These are phyloP conservation scores for Drosophila nannoptera DNA, from an alignment of 1,140 invertebrate genomes.

Conservation along the genomic window DNA sequence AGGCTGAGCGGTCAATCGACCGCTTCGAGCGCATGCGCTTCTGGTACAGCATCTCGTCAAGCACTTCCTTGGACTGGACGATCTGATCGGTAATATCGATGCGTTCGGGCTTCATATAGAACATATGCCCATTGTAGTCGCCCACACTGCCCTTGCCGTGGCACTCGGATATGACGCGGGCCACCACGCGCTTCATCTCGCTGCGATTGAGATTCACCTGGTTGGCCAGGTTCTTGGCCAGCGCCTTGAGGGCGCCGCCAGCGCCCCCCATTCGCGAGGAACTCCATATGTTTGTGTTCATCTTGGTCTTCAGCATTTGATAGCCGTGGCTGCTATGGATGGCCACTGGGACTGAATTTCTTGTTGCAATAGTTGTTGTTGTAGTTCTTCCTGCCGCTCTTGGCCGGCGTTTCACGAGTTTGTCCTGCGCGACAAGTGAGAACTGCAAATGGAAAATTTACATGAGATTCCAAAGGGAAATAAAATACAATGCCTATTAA, in stretches of 20 bases:
- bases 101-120: conserved; percentile 55
- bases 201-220: conserved; percentile 41
- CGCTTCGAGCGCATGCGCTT: conserved; percentile 7
- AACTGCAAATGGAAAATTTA: conserved; percentile 7
- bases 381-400: no score
- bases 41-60: conserved; percentile 50
- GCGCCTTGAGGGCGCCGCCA: conserved; percentile 53
- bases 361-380: no score
- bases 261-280: conserved; percentile 46
- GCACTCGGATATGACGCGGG: conserved; percentile 58
- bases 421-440: not conserved
- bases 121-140: conserved; percentile 61
- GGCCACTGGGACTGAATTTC: no score
- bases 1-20: no score
- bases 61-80: conserved; percentile 59
- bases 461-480: conserved; percentile 11
- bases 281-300: conserved; percentile 50
- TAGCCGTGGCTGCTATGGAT: no score
- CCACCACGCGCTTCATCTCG: conserved; percentile 61
- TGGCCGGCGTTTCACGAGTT: no score
- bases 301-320: no score
- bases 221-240: conserved; percentile 58
- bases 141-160: conserved; percentile 50
- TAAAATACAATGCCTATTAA: not conserved
- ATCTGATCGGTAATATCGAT: conserved; percentile 49